phyloP scores from a whole-genome alignment of 1,140 invertebrate genomes.

The Triops longicaudatus region DNA sequence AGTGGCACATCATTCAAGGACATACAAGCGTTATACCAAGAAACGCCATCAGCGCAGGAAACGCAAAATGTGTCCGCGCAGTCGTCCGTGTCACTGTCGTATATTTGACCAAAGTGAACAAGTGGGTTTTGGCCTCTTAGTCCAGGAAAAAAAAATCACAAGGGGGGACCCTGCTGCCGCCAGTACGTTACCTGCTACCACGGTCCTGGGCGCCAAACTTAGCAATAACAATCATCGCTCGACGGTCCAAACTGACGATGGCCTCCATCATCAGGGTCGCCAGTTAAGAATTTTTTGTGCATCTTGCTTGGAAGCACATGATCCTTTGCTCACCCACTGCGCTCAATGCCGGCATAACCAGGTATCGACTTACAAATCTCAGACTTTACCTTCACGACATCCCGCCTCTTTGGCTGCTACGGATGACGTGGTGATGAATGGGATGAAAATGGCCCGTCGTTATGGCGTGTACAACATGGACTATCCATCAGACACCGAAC shows the following conservation, averaged over 20 bases:
- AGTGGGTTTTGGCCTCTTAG: slow-evolving; percentile 24
- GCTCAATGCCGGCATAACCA: slow-evolving; percentile 18
- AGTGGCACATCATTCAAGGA: neutral
- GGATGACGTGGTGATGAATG: neutral
- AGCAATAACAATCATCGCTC: neutral
- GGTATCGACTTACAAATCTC: slow-evolving; percentile 20
- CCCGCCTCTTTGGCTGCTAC: neutral
- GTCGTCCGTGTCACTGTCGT: slow-evolving; percentile 26
- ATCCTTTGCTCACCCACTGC: slow-evolving; percentile 27
- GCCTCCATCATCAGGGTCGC: neutral
- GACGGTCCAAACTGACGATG: neutral
- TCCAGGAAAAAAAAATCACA: slow-evolving; percentile 18
- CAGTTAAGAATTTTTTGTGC: slow-evolving; percentile 25
- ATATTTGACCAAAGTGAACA: slow-evolving; percentile 28
- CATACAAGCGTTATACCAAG: slow-evolving; percentile 1
- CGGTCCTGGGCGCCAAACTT: slow-evolving; percentile 1
- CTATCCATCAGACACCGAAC: slow-evolving; percentile 29
- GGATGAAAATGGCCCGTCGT: slow-evolving; percentile 4
- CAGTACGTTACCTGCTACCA: slow-evolving; percentile 3
- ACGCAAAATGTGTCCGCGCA: neutral
- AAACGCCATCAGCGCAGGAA: slow-evolving; percentile 10
- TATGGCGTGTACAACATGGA: slow-evolving; percentile 24
- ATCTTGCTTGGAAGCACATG: slow-evolving; percentile 24
- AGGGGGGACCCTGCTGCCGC: slow-evolving; percentile 1
- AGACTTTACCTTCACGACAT: slow-evolving; percentile 25